Conservation (phyloP, 1,140 invertebrate species). For the Agrilus planipennis region DNA sequence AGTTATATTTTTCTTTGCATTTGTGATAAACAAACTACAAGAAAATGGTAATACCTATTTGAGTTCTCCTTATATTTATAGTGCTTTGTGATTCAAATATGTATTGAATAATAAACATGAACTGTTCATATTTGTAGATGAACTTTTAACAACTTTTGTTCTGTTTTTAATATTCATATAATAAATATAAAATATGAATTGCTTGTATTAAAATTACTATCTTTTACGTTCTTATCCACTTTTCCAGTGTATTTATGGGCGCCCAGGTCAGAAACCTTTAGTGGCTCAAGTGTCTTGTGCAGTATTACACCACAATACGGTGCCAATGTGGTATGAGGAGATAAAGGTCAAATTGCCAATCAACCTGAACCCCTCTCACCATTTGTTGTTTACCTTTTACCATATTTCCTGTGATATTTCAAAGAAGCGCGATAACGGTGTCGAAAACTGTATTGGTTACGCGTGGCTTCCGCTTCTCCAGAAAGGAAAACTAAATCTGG, state of each 20-base stretch:
- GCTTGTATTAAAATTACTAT: no score
- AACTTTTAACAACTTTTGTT: no score
- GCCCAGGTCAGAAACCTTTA: slow-evolving; percentile 50
- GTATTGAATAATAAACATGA: no score
- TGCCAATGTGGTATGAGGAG: slow-evolving; percentile 76
- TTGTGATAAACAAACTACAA: no score
- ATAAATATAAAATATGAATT: no score
- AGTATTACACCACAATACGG: slow-evolving; percentile 70
- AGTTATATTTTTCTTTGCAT: no score
- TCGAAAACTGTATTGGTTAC: slow-evolving; percentile 83
- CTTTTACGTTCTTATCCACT: no score
- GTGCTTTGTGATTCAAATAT: no score
- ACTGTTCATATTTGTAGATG: background rate
- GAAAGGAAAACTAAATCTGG: slow-evolving; percentile 69
- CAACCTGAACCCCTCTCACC: slow-evolving; percentile 64
- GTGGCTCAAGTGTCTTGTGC: slow-evolving; percentile 52
- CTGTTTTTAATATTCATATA: no score
- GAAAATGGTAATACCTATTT: no score
- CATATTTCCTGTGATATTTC: slow-evolving; percentile 79
- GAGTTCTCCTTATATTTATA: no score
- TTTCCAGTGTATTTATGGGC: slow-evolving; percentile 62
- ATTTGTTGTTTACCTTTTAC: slow-evolving; percentile 79
- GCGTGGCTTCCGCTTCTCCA: slow-evolving; percentile 77
- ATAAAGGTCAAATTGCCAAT: slow-evolving; percentile 76
- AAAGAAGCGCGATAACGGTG: slow-evolving; percentile 64